phyloP scores from a whole-genome alignment of 2,888 invertebrate species.

The Sepiola atlantica region DNA sequence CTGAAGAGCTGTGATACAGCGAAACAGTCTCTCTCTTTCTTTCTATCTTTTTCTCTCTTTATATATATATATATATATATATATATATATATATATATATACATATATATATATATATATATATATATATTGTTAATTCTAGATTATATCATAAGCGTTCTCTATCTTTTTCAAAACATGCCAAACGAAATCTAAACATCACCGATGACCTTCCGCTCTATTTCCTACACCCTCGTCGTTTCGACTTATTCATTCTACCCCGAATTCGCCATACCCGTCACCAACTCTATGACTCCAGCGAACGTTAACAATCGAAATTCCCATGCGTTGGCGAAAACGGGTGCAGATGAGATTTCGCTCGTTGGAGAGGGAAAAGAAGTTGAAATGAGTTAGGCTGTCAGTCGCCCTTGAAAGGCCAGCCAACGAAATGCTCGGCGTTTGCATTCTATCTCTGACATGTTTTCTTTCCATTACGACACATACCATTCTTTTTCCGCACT shows the following conservation, averaged over 20 bases:
- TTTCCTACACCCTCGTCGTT: background rate
- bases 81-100: too few relatives aligned
- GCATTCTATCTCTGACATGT: background rate
- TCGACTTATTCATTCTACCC: background rate
- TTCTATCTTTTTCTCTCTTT: too few relatives aligned
- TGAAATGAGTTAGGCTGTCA: background rate
- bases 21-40: too few relatives aligned
- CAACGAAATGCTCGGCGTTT: background rate
- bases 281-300: background rate
- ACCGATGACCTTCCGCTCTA: background rate
- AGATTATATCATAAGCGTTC: background rate
- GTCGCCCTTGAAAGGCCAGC: background rate
- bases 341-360: background rate
- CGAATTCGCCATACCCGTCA: background rate
- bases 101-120: too few relatives aligned
- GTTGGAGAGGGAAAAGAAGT: background rate
- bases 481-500: background rate
- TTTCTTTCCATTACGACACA: background rate
- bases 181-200: background rate
- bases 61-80: too few relatives aligned
- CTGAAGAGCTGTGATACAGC: too few relatives aligned
- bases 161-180: background rate
- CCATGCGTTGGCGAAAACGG: background rate
- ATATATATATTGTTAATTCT: too few relatives aligned
- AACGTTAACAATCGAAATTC: background rate